Percentiles rank a stretch among this genome's conserved stretches.
Conservation (phyloP, 2,888 invertebrate species). For the Tenodera sinensis region DNA sequence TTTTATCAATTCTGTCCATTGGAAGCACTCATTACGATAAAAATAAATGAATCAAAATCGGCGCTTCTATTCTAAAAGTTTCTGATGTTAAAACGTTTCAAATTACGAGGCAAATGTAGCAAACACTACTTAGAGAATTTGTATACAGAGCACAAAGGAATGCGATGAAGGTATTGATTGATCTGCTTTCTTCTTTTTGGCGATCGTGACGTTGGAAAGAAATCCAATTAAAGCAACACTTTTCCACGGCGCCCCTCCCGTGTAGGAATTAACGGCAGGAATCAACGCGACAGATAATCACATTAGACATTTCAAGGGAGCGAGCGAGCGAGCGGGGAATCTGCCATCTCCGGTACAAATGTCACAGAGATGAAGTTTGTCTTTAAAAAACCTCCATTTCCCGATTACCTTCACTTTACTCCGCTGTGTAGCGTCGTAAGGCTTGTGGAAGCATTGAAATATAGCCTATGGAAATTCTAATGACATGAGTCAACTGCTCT, state of each 20-base stretch:
- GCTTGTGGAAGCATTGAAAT: too few relatives aligned
- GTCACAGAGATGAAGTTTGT: background rate
- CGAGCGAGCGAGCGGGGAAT: background rate
- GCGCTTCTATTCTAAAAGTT: too few relatives aligned
- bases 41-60: too few relatives aligned
- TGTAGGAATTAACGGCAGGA: background rate
- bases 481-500: too few relatives aligned
- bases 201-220: background rate
- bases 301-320: background rate
- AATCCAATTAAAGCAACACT: background rate
- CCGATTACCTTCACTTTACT: too few relatives aligned
- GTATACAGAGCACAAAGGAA: background rate
- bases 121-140: background rate
- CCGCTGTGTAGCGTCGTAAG: too few relatives aligned
- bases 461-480: too few relatives aligned
- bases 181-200: background rate
- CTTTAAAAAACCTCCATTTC: too few relatives aligned
- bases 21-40: too few relatives aligned
- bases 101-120: background rate
- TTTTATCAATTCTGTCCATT: too few relatives aligned
- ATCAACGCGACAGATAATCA: background rate
- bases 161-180: background rate
- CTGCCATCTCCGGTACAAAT: background rate
- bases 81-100: too few relatives aligned
- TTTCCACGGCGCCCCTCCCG: background rate